Evolutionary conservation across 1,140 invertebrate species (phyloP), one percentile per base, ranked within the genome.

Genomic region (Leptoteleia sp.): DNA sequence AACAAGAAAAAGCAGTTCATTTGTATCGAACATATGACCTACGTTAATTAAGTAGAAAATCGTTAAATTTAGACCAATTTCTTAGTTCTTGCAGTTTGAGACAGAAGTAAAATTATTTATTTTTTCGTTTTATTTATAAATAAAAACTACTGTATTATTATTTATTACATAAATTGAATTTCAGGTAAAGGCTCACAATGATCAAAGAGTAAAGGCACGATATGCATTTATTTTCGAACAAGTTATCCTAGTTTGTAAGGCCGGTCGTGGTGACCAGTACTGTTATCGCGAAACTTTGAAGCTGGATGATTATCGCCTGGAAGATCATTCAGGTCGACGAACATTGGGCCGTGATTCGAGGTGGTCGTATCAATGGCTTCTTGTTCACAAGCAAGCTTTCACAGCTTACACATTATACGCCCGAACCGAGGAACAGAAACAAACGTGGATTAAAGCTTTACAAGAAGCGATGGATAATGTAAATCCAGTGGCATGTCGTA

Each of bases 231-330:
- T n/a, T n/a, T 99, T 99, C 90, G 97, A 99, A 86, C 97, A 97
- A 92, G 95, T 97, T 17, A 94, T 99, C 89, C 92, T 99, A 52
- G 94, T 99, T 88, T 99, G 97, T 86, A 99, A 99, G 90, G 92
- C 94, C 8, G 91, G 93, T 15, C 93, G 94, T 90, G 95, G 96
- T 64, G 96, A 98, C 83, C 95, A 97, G 82, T 99, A 98, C 88
- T 96, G 94, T 82, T 98, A 94, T 89, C 95, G 97, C 65, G 94
- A 96, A 83, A 95, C 94, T 9, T 91, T 99, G 29, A 92, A 94
- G 54, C 90, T 99, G 40, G 92, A 93, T 47, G 95, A 98, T 81
- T 99, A 95, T 90, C 93, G 94, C 59, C 91, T 99, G 1, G 96
- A 99, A 84, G 95, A 97, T 86, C 91, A 90, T 22, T 91, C 91